phyloP scores from a whole-genome alignment of 2,797 vertebrate genomes.

The Chaetodon trifasciatus region DNA sequence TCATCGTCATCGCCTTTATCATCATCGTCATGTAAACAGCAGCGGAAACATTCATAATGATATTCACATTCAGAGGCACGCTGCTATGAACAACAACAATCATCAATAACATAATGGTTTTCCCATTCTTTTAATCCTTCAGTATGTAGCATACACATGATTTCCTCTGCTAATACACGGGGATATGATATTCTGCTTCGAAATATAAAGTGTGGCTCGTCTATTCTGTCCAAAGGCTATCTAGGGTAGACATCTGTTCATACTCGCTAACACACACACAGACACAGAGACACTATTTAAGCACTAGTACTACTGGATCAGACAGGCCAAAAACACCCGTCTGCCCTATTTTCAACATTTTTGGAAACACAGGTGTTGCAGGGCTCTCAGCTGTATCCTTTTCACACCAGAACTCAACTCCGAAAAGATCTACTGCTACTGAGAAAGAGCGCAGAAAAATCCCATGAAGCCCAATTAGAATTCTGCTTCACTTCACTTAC shows the following conservation, averaged over 20 bases:
- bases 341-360: slow-evolving; percentile 76
- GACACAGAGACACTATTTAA: slow-evolving; percentile 19
- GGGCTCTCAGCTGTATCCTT: slow-evolving; percentile 48
- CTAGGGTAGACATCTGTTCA: slow-evolving; percentile 26
- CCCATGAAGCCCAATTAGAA: slow-evolving; percentile 80
- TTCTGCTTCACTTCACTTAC: slow-evolving; percentile 78
- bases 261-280: slow-evolving; percentile 14
- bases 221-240: not conserved
- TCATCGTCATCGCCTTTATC: not conserved
- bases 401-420: slow-evolving; percentile 42
- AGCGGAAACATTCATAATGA: slow-evolving; percentile 11
- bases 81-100: slow-evolving; percentile 25
- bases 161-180: slow-evolving; percentile 7
- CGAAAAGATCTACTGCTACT: slow-evolving; percentile 48
- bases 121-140: slow-evolving; percentile 12
- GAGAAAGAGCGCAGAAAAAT: slow-evolving; percentile 42
- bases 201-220: not conserved
- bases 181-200: not conserved
- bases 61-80: slow-evolving; percentile 22
- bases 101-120: slow-evolving; percentile 29
- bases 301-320: slow-evolving; percentile 33
- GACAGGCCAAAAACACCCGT: slow-evolving; percentile 60
- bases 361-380: slow-evolving; percentile 75
- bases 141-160: slow-evolving; percentile 4
- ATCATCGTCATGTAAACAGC: slow-evolving; percentile 28